phyloP scores from a whole-genome alignment of 2,797 vertebrate species.

The Rhinogobio ventralis region DNA sequence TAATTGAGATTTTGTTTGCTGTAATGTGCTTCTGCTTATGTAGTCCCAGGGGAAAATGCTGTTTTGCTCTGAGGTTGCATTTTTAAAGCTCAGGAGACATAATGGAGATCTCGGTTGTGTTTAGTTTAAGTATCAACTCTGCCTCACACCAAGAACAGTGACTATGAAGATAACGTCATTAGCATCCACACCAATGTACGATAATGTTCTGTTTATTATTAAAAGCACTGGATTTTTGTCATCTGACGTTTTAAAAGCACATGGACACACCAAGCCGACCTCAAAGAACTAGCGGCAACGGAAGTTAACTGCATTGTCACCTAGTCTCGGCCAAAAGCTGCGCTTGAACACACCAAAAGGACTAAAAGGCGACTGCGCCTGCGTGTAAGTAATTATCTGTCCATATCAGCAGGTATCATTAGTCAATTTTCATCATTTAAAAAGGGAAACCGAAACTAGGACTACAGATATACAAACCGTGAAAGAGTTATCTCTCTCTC shows the following conservation, averaged over 20 bases:
- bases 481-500: too few species aligned
- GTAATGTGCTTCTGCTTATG: slow-evolving; percentile 33
- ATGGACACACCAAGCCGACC: too few species aligned
- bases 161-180: neutral
- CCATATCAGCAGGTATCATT: too few species aligned
- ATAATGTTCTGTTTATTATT: neutral
- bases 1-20: slow-evolving; percentile 41
- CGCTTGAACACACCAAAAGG: too few species aligned
- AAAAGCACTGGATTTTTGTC: neutral
- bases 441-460: too few species aligned
- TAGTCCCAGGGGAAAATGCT: neutral
- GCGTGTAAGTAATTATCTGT: too few species aligned
- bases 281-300: too few species aligned
- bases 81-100: slow-evolving; percentile 16
- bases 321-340: too few species aligned
- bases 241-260: neutral
- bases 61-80: neutral
- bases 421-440: too few species aligned
- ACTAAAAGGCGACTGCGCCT: too few species aligned
- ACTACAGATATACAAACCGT: too few species aligned
- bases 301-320: too few species aligned
- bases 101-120: slow-evolving; percentile 6
- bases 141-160: neutral
- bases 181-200: neutral
- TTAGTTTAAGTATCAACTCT: neutral